Evolutionary conservation across 2,797 vertebrate species (phyloP), one percentile per base, ranked within the genome.

Genomic region (Yasuhikotakia modesta): DNA sequence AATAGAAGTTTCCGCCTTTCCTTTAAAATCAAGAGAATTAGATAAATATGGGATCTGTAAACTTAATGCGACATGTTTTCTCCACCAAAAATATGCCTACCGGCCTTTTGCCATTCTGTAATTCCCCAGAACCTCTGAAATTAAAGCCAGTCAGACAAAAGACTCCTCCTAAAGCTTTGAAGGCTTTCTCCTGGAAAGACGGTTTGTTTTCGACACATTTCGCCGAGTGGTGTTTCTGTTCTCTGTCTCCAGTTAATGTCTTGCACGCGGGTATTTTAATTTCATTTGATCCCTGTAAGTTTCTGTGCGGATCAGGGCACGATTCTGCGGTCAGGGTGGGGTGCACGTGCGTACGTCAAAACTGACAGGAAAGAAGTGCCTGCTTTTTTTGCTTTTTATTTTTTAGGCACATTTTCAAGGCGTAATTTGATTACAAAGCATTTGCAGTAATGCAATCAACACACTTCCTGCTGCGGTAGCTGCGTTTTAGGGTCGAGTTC

Each of bases 391-490:
- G 76, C 81, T 27, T 83, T 73, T 76, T 64, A 27, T 79, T 80
- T 43, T 52, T 81, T 70, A 11, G 73, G 61, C 77, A 81, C 80
- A 68, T 81, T 85, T 78, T 84, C 80, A 79, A 85, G 80, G 81
- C 81, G 84, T 90, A 87, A 90, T 85, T 87, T 76, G 85, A 91
- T 92, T 90, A 88, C 84, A 88, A 83, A 78, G 86, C 86, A 87
- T 83, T 84, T 87, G 87, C 89, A 88, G 88, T 91, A 90, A 90
- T 91, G 86, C 84, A 88, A 90, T 92, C 87, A 91, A 87, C 86
- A 89, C 84, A 58, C 88, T 89, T 93, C 90, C 89, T 92, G 90
- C 86, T 87, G 79, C 81, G 79, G 86, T 87, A 89, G 85, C 84
- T 73, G 83, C 61, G 73, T 76, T 82, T 80, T 68, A 67, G 63